phyloP scores from a whole-genome alignment of 2,888 invertebrate genomes.

The Apomyelois bistriatella region DNA sequence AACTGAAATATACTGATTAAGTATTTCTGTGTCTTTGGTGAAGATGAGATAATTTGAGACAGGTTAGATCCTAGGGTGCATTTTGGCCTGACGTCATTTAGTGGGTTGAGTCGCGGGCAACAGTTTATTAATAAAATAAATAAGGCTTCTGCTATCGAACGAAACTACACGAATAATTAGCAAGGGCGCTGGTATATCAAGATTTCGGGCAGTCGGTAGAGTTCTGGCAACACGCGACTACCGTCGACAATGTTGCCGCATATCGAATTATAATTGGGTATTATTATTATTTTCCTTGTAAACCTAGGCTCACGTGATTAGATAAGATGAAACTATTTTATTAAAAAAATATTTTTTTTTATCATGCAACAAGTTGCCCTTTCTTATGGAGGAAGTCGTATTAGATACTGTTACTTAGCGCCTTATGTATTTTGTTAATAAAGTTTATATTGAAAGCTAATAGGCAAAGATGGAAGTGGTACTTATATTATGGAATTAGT shows the following conservation, averaged over 20 bases:
- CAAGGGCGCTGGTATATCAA: not conserved
- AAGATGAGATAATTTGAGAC: too few species aligned
- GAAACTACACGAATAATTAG: constrained; percentile 3
- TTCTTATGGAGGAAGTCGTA: too few species aligned
- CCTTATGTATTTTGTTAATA: too few species aligned
- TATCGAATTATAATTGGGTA: constrained; percentile 8
- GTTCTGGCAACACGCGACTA: not conserved
- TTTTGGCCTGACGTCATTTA: too few species aligned
- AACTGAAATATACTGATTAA: too few species aligned
- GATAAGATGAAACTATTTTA: not conserved
- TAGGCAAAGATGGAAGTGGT: too few species aligned
- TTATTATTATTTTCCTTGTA: constrained; percentile 4
- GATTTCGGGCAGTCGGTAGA: not conserved
- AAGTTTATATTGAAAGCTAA: too few species aligned
- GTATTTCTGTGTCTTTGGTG: too few species aligned
- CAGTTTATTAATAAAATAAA: not conserved
- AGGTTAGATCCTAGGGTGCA: too few species aligned
- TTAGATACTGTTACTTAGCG: not conserved
- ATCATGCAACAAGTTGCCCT: not conserved
- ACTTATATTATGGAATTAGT: too few species aligned
- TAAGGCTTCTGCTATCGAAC: not conserved
- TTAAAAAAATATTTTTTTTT: not conserved
- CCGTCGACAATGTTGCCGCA: constrained; percentile 1
- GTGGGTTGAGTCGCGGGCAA: not conserved
- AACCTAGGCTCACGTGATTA: not conserved